Base-by-base conservation (phyloP, 2,797 vertebrate species). In the Falco concolor region DNA sequence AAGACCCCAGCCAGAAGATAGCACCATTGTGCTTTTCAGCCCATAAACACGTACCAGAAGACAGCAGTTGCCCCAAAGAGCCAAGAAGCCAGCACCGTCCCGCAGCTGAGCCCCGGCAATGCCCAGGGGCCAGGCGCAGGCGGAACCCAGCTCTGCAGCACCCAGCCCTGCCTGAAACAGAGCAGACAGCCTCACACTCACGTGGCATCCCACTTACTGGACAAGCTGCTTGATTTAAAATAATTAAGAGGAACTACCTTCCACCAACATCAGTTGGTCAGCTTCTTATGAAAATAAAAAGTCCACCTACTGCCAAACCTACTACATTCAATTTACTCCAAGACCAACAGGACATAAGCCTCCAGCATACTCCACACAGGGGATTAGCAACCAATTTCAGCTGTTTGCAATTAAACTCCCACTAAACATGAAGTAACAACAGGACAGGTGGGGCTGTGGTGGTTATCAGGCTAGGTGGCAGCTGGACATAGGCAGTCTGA, bases 351-450 rank as follows among this genome's bases (percentile, higher is more conserved):
- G n/a, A 27, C 23, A 1, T 1, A 50, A 22, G 13, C 25, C 22
- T 69, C 25, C 68, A 69, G 42, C 17, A 15, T 9, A n/a, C 5
- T 24, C 36, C 22, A 8, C 30, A 8, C 22, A 12, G 44, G 9
- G 54, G 6, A 59, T 36, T 27, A 11, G 11, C 15, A 14, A 14
- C 54, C 0, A 0, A 32, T 72, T 72, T 57, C 65, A 81, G 32
- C 57, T 34, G 5, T 34, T 57, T 36, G 32, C 38, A 45, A 8
- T 11, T 3, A 1, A 45, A 64, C 23, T 88, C 27, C n/a, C 42
- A 12, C 32, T 3, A 21, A 75, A 42, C 8, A 8, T 2, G 13
- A 64, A 54, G 6, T n/a, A 64, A 47, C 4, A 2, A 27, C 0
- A 0, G 61, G 20, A 78, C 42, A 83, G 9, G 54, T 10, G 24